Conservation (phyloP, 2,113 vertebrate species). For the Pagrus major region DNA sequence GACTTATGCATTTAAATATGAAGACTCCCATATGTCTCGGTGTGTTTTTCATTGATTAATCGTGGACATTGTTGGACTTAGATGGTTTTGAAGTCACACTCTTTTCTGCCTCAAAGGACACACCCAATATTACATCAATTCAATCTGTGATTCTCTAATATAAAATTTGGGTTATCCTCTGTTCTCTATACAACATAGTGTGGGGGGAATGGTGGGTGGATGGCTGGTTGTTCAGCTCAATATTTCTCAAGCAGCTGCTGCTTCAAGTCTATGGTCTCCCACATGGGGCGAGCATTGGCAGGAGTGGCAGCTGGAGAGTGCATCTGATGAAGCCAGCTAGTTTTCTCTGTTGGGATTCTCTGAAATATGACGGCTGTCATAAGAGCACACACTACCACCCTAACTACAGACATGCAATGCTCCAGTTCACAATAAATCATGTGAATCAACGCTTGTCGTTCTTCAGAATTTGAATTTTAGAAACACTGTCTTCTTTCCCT, state of each 20-base stretch:
- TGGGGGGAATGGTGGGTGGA: conserved; percentile 25
- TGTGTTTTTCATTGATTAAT: conserved; percentile 18
- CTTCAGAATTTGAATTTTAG: neutral
- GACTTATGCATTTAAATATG: conserved; percentile 33
- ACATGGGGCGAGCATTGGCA: conserved; percentile 22
- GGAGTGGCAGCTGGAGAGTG: conserved; percentile 57
- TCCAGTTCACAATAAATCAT: conserved; percentile 6
- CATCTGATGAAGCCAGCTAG: conserved; percentile 45
- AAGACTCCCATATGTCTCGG: conserved; percentile 23
- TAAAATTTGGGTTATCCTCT: neutral
- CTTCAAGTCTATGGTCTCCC: conserved; percentile 36
- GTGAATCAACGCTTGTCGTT: neutral
- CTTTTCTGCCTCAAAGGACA: neutral
- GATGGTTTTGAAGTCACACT: neutral
- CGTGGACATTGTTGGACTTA: neutral
- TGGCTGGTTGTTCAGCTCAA: conserved; percentile 32
- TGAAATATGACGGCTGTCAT: conserved; percentile 26
- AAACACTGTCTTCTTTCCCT: neutral
- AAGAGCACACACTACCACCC: neutral
- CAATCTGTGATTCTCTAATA: neutral
- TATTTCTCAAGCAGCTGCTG: conserved; percentile 62
- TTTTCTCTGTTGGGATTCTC: conserved; percentile 30
- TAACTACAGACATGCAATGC: neutral
- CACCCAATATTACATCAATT: neutral
- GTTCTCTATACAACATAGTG: neutral